phyloP scores from a whole-genome alignment of 2,888 invertebrate genomes.

The Empis livida region DNA sequence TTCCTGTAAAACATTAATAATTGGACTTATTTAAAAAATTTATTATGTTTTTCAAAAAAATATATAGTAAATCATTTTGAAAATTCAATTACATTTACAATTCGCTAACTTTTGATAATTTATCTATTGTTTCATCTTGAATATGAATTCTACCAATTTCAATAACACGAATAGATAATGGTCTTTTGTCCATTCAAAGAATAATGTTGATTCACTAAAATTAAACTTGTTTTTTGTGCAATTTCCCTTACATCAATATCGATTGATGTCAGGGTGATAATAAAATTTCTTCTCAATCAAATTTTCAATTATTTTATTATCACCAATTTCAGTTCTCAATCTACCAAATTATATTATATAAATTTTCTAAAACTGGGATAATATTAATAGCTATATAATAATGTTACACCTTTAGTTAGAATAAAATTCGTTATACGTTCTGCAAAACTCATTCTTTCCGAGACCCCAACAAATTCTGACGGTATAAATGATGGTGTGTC shows the following conservation, averaged over 20 bases:
- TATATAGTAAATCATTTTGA: not conserved
- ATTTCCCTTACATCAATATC: slow-evolving; percentile 41
- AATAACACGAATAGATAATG: slow-evolving; percentile 44
- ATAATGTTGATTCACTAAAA: slow-evolving; percentile 49
- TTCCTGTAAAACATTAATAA: slow-evolving; percentile 47
- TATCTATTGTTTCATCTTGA: slow-evolving; percentile 23
- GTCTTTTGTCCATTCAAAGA: slow-evolving; percentile 44
- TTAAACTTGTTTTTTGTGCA: slow-evolving; percentile 40
- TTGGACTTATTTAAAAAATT: slow-evolving; percentile 50
- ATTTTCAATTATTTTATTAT: slow-evolving; percentile 19
- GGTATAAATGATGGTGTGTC: slow-evolving; percentile 47
- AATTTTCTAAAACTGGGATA: not conserved
- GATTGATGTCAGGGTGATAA: too few relatives aligned
- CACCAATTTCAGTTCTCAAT: slow-evolving; percentile 15
- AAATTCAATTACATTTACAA: not conserved
- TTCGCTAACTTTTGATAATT: slow-evolving; percentile 35
- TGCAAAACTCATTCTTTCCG: slow-evolving; percentile 38
- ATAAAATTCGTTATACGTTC: slow-evolving; percentile 39
- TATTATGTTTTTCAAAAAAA: slow-evolving; percentile 42
- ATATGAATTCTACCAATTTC: slow-evolving; percentile 52
- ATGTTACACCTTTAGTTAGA: slow-evolving; percentile 18
- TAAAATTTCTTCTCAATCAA: too few relatives aligned
- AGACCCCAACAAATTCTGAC: slow-evolving; percentile 41
- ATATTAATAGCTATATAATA: slow-evolving; percentile 21
- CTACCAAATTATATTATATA: slow-evolving; percentile 6